Evolutionary conservation across 1,140 invertebrate species (phyloP), one percentile per base, ranked within the genome.

Genomic region (Sipha flava): DNA sequence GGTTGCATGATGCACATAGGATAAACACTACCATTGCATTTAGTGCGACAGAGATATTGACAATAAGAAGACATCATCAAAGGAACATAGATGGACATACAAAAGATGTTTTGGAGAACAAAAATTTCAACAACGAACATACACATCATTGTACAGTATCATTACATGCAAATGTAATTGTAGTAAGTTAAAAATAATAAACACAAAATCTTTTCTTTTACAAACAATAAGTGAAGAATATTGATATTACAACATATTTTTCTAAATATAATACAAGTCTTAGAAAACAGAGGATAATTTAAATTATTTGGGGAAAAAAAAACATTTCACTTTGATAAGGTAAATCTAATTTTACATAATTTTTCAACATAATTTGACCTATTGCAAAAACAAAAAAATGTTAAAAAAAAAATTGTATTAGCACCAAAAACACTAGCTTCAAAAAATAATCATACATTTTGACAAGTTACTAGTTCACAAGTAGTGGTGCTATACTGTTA

Each of bases 151-250:
- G 29, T 62, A 66, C 21, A 29, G 64, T 43, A 70, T 70, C 47
- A 70, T 45, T 68, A 68, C 64, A 68, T 70, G 66, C 40, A 70
- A 31, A 70, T 47, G 40, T 70, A 70, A 47, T 68, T 68, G 64
- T 47, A 47, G 29, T 47, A 47, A 70, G 16, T 47, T 29, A 47
- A 70, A 45, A 70, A 70, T 47, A 23, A 70, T 26, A 47, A 70
- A 70, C 66, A 70, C 23, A 70, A 70, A 70, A 29, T 29, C 64
- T 70, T 70, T 45, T 47, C 64, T 45, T 26, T 70, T 10, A 70
- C 43, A 70, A 47, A 70, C 40, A 45, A 47, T 47, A 47, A 70
- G 64, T 23, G 23, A 68, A 45, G 23, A 68, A 26, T 34, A 40
- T 26, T 45, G 45, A 45, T 68, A 68, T 68, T 68, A 68, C 10